A percentile compares a stretch with the other conserved stretches of the same genome.
Evolutionary conservation across 2,888 invertebrate genomes (phyloP).

Genomic region (Cryptus viduatorius): DNA sequence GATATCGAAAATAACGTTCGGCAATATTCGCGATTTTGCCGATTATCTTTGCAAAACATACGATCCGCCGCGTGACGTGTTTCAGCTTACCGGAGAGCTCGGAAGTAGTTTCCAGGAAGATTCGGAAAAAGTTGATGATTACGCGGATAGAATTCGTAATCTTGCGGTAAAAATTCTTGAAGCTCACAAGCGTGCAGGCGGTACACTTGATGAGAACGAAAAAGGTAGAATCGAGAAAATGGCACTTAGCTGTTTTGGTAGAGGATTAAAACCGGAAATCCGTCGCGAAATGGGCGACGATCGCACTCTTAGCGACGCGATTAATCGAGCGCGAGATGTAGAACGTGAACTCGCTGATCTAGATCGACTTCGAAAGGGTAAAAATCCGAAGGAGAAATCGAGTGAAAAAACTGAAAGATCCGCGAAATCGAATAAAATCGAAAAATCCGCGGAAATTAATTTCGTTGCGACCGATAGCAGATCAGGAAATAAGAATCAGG

Average conservation of each 20-base stretch:
- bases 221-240: slow-evolving; percentile 3
- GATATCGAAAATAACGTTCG: slow-evolving; percentile 18
- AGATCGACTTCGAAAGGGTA: too few relatives aligned
- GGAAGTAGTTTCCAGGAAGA: slow-evolving; percentile 11
- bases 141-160: slow-evolving; percentile 17
- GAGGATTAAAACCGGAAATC: neutral
- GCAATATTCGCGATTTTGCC: neutral
- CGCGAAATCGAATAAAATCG: neutral
- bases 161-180: slow-evolving; percentile 19
- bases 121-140: slow-evolving; percentile 14
- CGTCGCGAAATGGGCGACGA: neutral
- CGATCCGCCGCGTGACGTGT: slow-evolving; percentile 24
- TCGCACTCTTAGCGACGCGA: neutral
- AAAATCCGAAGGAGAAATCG: neutral
- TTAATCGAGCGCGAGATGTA: neutral
- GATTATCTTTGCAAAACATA: slow-evolving; percentile 24
- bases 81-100: slow-evolving; percentile 27
- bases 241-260: slow-evolving; percentile 7
- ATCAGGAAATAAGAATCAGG: neutral
- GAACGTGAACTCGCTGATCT: neutral
- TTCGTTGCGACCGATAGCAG: neutral
- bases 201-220: neutral
- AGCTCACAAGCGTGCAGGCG: neutral
- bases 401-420: neutral
- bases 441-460: neutral